phyloP scores from a whole-genome alignment of 2,888 invertebrate genomes.

The Sphaerophoria rueppellii region DNA sequence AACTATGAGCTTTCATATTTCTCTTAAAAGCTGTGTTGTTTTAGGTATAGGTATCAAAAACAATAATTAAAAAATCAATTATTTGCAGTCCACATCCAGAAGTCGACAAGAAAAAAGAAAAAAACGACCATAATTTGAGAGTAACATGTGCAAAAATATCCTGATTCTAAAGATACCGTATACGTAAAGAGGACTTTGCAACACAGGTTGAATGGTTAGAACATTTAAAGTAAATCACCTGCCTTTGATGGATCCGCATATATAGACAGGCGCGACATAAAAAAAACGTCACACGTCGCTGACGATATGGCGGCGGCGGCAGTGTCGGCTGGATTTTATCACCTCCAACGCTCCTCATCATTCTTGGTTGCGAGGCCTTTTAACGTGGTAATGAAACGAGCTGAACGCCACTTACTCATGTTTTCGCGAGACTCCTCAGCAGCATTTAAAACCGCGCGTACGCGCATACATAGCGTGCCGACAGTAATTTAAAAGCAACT shows the following conservation, averaged over 20 bases:
- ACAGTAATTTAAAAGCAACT: slow-evolving; percentile 69
- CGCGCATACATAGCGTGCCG: slow-evolving; percentile 64
- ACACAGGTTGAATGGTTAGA: slow-evolving; percentile 28
- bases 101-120: slow-evolving; percentile 3
- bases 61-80: slow-evolving; percentile 72
- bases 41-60: slow-evolving; percentile 39
- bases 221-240: slow-evolving; percentile 69
- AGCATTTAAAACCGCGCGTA: slow-evolving; percentile 50
- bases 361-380: background rate
- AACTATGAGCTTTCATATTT: slow-evolving; percentile 1
- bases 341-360: background rate
- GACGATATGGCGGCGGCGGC: background rate
- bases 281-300: slow-evolving; percentile 19
- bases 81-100: slow-evolving; percentile 20
- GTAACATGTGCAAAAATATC: slow-evolving; percentile 67
- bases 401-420: slow-evolving; percentile 38
- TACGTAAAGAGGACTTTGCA: slow-evolving; percentile 19
- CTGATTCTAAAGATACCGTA: slow-evolving; percentile 57
- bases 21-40: background rate
- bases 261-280: slow-evolving; percentile 53
- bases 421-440: slow-evolving; percentile 20
- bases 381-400: slow-evolving; percentile 42
- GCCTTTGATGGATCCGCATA: slow-evolving; percentile 59
- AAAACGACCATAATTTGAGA: slow-evolving; percentile 5
- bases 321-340: background rate